Base-by-base conservation (phyloP, 2,797 vertebrate species). In the Sebastes reedi region DNA sequence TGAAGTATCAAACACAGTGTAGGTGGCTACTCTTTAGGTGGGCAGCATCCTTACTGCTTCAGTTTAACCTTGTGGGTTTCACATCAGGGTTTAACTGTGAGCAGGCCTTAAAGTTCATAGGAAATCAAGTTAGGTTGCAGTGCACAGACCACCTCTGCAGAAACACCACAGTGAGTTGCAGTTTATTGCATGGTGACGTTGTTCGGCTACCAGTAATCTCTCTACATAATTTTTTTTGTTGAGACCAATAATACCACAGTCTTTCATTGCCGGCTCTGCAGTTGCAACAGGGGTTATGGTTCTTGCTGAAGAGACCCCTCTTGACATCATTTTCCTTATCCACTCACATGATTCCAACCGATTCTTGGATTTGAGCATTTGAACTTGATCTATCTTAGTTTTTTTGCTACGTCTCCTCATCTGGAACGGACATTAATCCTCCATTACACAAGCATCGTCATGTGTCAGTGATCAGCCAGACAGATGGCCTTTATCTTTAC, bases 61-160 rank as follows among this genome's bases (percentile, higher is more conserved):
- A 14, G 24, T 55, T 67, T 30, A 8, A 2, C 39, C 2, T 1
- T 20, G 46, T 46, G 34, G 59, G 12, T 60, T 75, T 59, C 58
- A 27, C 56, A 61, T 9, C 30, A 24, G 1, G 2, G 64, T 55
- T 32, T 2, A 6, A 24, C 2, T 29, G 22, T 34, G 16, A 79
- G 39, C 4, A 13, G 22, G 5, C n/a, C n/a, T 25, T 16, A 8
- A 27, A 65, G 27, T 36, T 56, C 2, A 50, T 8, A 27, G 58
- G 71, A 75, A 75, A 27, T 34, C 50, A 25, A 12, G 11, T 6
- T 4, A 11, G 1, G 36, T 30, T 42, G 36, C 56, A 42, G 58
- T 24, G 27, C 50, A 69, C 2, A 59, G 71, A 32, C 59, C 60
- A 61, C 54, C 25, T 32, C 60, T 71, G 72, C 59, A 70, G 60